Percentiles rank a stretch among this genome's conserved stretches.
phyloP scores from a whole-genome alignment of 2,113 vertebrate species.

The Dasyornis broadbenti region DNA sequence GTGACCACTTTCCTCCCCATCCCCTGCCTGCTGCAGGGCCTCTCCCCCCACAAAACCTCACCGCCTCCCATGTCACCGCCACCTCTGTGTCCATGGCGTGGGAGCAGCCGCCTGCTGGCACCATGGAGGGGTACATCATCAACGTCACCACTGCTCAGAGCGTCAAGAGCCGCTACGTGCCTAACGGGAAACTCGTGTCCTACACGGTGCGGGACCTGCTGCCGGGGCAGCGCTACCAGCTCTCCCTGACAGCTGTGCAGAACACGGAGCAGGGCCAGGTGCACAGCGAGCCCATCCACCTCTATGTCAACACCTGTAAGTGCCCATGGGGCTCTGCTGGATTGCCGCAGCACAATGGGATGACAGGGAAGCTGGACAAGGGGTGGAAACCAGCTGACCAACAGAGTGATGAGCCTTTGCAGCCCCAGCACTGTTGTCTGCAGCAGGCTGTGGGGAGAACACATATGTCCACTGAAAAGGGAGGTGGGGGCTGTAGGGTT shows the following conservation, averaged over 20 bases:
- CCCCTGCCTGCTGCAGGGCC: conserved; percentile 73
- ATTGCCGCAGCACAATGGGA: not conserved
- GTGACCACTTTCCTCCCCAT: not conserved
- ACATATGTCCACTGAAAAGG: not conserved
- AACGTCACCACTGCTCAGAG: conserved; percentile 87
- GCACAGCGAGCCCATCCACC: conserved; percentile 82
- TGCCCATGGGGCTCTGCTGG: not conserved
- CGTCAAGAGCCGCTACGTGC: conserved; percentile 89
- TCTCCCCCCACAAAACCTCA: conserved; percentile 87
- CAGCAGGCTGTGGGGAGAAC: not conserved
- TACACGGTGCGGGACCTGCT: conserved; percentile 85
- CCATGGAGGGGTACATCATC: conserved; percentile 87
- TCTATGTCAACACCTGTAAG: conserved; percentile 87
- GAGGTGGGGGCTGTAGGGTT: not conserved
- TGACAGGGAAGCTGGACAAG: accelerated
- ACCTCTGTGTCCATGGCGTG: conserved; percentile 84
- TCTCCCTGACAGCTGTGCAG: conserved; percentile 81
- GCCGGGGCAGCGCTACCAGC: conserved; percentile 81
- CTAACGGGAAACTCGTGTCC: conserved; percentile 78
- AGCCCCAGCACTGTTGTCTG: not conserved
- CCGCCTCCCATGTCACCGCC: conserved; percentile 75
- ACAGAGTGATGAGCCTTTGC: not conserved
- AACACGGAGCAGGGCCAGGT: conserved; percentile 79
- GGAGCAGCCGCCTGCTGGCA: conserved; percentile 65
- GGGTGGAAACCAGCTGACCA: not conserved